These are phyloP conservation scores for Zenarchopterus dispar DNA, from an alignment of 2,797 vertebrate species.

Conservation along the genomic window DNA sequence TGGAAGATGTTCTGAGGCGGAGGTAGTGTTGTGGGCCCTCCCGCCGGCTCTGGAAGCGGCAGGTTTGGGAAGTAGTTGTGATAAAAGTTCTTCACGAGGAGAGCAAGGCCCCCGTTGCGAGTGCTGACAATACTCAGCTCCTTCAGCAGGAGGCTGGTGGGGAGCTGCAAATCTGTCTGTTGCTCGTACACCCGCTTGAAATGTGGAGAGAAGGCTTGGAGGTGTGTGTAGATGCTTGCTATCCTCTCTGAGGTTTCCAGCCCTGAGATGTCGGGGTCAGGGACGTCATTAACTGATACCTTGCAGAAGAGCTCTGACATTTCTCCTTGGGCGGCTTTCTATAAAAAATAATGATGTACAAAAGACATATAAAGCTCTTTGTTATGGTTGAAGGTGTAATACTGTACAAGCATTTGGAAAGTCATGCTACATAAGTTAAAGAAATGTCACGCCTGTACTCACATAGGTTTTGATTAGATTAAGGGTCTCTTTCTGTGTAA, in stretches of 20 bases:
- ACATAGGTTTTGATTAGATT: conserved; percentile 80
- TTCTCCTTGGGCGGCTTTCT: conserved; percentile 79
- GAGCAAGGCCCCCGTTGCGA: conserved; percentile 37
- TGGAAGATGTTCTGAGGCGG: conserved; percentile 81
- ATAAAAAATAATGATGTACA: conserved; percentile 12
- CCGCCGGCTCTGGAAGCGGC: conserved; percentile 67
- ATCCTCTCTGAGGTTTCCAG: conserved; percentile 71
- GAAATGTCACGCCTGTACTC: conserved; percentile 59
- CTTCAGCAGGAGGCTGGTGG: conserved; percentile 53
- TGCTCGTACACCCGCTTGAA: conserved; percentile 77
- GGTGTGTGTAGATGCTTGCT: conserved; percentile 64
- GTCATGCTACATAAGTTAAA: conserved; percentile 3
- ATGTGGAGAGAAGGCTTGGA: conserved; percentile 77
- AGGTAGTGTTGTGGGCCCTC: conserved; percentile 67
- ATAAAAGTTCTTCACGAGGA: conserved; percentile 54
- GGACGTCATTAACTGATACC: conserved; percentile 64
- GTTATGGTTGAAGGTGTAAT: neutral
- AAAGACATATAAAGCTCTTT: neutral
- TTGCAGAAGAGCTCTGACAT: conserved; percentile 75
- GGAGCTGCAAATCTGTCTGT: conserved; percentile 77
- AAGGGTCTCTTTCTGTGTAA: conserved; percentile 64
- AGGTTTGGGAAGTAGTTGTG: conserved; percentile 79
- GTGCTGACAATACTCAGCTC: conserved; percentile 5
- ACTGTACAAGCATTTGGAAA: conserved; percentile 3
- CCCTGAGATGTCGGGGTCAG: conserved; percentile 76